A percentile compares a stretch with the other conserved stretches of the same genome.
phyloP scores from a whole-genome alignment of 2,113 vertebrate species.

The Microcebus griseorufus region DNA sequence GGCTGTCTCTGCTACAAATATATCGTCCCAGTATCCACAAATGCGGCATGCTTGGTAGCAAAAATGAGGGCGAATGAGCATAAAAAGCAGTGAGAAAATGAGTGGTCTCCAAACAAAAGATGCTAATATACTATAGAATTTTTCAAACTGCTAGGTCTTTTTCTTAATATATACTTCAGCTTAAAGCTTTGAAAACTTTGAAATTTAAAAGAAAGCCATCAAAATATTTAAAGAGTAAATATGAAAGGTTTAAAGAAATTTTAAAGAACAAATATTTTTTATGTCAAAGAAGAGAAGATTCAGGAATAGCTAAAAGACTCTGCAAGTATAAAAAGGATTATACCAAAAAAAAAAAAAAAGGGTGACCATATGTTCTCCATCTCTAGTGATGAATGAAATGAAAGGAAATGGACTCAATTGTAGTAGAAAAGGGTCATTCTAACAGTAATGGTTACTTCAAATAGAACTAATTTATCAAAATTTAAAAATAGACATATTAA shows the following conservation, averaged over 20 bases:
- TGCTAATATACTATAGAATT: not conserved
- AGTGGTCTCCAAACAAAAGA: not conserved
- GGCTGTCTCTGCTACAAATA: not conserved
- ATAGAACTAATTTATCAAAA: not conserved
- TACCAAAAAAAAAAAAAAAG: no score
- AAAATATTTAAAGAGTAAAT: conserved; percentile 11
- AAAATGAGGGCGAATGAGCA: not conserved
- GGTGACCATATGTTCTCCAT: conserved; percentile 27
- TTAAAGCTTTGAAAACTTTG: not conserved
- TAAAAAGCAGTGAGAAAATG: not conserved
- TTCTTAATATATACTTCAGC: not conserved
- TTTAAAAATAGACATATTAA: not conserved
- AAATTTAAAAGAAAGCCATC: not conserved
- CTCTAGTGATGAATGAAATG: not conserved
- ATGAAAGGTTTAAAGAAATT: conserved; percentile 8
- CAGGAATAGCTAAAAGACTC: not conserved
- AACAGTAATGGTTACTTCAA: conserved; percentile 26
- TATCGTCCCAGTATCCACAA: not conserved
- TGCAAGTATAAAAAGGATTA: conserved; percentile 2
- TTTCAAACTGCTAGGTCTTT: not conserved
- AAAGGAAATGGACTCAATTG: not conserved
- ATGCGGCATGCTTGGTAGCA: not conserved
- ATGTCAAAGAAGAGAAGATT: not conserved
- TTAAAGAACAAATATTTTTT: not conserved
- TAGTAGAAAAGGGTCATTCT: not conserved